Evolutionary conservation across 2,888 invertebrate species (phyloP), one percentile per base, ranked within the genome.

Genomic region (Cabera pusaria): DNA sequence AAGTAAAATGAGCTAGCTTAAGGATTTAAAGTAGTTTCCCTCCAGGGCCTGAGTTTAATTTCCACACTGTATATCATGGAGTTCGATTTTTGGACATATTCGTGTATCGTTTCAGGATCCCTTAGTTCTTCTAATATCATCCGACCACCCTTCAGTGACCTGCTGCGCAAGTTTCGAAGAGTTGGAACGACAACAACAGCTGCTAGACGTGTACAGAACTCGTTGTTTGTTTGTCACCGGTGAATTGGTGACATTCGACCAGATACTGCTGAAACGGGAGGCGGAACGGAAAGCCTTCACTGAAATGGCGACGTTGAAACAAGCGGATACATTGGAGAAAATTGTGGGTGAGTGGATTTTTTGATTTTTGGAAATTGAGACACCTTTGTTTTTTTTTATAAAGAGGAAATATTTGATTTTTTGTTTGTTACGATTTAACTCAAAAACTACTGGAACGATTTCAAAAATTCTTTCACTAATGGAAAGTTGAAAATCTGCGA

Each of bases 91-190:
- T n/a, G n/a, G n/a, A n/a, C n/a, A n/a, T 3, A 5, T 8, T 1
- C 8, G 2, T 6, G n/a, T 25, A 2, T 12, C 7, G 7, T 35
- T 37, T 39, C 54, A 91, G 90, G 91, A 92, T 58, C 90, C 91
- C 0, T 56, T 92, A 25, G 90, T 91, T 1, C 62, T 82, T 1
- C 64, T 91, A 0, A 90, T 90, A 54, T 81, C 90, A 1, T 83
- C 86, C 0, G 85, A 82, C 46, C 90, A 90, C 52, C 91, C 91
- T 0, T 73, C 85, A 1, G 79, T 92, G 1, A 81, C 79, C 32
- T 90, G 91, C 50, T 91, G 91, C 56, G 64, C 88, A 2, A 90
- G 76, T 31, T 90, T 90, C 41, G 73, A 75, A 2, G 83, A 89
- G 54, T 54, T 91, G 1, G 79, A 79, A 8, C 82, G 84, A 0